These are phyloP conservation scores for Lampris megalopsis DNA, from an alignment of 2,113 vertebrate genomes.

Conservation along the genomic window DNA sequence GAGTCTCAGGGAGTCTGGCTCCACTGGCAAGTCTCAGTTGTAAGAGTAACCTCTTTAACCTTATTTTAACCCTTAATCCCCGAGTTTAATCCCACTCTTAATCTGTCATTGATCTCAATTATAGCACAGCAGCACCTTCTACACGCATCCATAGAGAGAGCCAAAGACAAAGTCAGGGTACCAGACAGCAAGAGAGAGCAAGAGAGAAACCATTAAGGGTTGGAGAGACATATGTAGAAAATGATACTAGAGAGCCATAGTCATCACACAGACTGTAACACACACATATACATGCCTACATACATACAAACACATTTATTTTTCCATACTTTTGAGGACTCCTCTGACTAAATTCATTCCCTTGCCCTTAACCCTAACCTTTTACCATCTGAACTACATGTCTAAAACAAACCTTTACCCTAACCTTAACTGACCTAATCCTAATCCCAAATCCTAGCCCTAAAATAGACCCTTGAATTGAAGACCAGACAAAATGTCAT, in stretches of 20 bases:
- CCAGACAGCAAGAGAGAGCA: background rate
- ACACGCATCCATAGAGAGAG: constrained; percentile 8
- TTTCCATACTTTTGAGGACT: too few relatives aligned
- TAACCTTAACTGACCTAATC: too few relatives aligned
- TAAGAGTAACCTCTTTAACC: constrained; percentile 40
- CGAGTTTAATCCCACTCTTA: constrained; percentile 55
- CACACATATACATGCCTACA: background rate
- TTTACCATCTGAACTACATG: too few relatives aligned
- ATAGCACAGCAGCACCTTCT: background rate
- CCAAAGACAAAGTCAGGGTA: background rate
- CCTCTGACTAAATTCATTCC: too few relatives aligned
- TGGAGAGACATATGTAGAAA: too few relatives aligned
- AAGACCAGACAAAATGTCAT: too few relatives aligned
- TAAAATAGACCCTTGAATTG: too few relatives aligned
- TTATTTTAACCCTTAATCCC: constrained; percentile 41
- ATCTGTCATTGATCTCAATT: constrained; percentile 60
- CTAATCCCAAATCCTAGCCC: too few relatives aligned
- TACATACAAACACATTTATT: background rate
- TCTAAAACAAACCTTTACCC: too few relatives aligned
- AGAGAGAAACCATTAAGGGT: background rate
- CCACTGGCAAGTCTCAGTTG: constrained; percentile 22
- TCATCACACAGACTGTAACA: background rate
- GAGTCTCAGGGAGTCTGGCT: constrained; percentile 27
- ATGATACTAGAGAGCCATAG: too few relatives aligned
- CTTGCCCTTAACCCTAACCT: too few relatives aligned